These are phyloP conservation scores for Eurystomus glaucurus DNA, from an alignment of 2,797 vertebrate genomes.

Conservation along the genomic window DNA sequence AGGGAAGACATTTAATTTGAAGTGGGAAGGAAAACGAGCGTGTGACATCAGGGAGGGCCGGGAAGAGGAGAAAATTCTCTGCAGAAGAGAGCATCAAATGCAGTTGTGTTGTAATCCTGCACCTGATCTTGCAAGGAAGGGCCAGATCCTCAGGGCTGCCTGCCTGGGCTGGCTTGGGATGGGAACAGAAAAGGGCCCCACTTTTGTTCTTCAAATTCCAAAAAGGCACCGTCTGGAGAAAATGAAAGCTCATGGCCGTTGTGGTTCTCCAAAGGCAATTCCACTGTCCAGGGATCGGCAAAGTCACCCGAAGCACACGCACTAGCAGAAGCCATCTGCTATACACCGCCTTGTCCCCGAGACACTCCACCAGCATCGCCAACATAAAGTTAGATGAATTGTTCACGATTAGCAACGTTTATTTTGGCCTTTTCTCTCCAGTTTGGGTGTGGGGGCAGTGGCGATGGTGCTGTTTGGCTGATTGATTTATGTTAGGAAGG, in stretches of 20 bases:
- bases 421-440: conserved; percentile 58
- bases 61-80: not conserved
- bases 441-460: conserved; percentile 50
- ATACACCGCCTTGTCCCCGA: not conserved
- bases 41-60: not conserved
- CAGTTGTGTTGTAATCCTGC: not conserved
- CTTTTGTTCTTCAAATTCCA: not conserved
- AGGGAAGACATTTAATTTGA: not conserved
- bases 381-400: not conserved
- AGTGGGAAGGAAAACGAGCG: not conserved
- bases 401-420: not conserved
- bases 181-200: not conserved
- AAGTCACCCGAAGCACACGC: rapidly evolving
- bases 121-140: not conserved
- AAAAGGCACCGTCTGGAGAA: not conserved
- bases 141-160: not conserved
- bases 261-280: not conserved
- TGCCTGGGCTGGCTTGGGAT: not conserved
- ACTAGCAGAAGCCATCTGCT: not conserved
- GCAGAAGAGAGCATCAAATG: not conserved
- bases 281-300: not conserved
- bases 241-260: not conserved
- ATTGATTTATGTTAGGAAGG: conserved; percentile 68
- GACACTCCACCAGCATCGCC: not conserved
- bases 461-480: conserved; percentile 20